Base-by-base conservation (phyloP, 2,113 vertebrate genomes). In the Tretioscincus oriximinensis region DNA sequence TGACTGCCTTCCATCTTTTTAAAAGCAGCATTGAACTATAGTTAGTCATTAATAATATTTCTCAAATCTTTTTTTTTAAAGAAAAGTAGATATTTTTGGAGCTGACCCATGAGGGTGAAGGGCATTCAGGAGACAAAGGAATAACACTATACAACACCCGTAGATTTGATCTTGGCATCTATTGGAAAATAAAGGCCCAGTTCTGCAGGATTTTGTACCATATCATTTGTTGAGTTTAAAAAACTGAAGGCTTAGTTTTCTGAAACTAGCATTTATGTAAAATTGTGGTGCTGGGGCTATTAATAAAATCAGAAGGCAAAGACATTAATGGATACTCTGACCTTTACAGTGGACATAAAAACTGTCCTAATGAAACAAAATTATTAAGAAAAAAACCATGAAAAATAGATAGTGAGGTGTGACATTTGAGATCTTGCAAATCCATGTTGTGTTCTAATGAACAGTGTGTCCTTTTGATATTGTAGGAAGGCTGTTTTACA, bases 261-360 rank as follows among this genome's bases (percentile, higher is more conserved):
- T 72, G 20, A 73, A 81, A 84, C 41, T 24, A 83, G 0, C 35
- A 63, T 76, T 88, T 88, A 82, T 77, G 71, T 84, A 80, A 78
- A 79, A 78, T 84, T 84, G 60, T 82, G 26, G 67, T 87, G 88
- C 80, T 86, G 81, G 76, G 74, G 83, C 77, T 88, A 90, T 92
- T 85, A 86, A 89, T 89, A 90, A 89, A 85, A 22, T 85, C 73
- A 58, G 28, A 76, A 9, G 12, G n/a, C 73, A 41, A 86, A 90
- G 63, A 14, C 9, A 80, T 61, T 85, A 90, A 84, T 82, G 69
- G 41, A 71, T 18, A 5, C 18, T 69, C 77, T 88, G 88, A 89
- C 84, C 71, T 89, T 88, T 85, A 88, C 74, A 74, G 63, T 8
- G 60, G 18, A 77, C n/a, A 82, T 85, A 80, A 89, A 89, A 80